phyloP scores from a whole-genome alignment of 92 coral and sea anemone genomes.

The Siderastrea siderea region DNA sequence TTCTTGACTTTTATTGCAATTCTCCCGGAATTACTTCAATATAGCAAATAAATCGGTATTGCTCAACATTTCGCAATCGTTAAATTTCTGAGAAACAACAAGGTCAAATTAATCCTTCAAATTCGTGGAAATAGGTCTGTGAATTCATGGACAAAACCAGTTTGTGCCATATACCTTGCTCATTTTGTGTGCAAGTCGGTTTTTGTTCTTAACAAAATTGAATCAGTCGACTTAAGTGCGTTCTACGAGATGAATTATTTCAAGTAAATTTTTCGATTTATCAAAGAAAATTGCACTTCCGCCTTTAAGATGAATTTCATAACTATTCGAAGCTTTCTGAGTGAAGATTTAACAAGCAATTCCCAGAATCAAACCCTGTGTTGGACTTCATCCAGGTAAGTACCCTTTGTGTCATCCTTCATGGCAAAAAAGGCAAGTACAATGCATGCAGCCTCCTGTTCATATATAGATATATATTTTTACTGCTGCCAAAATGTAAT shows the following conservation, averaged over 20 bases:
- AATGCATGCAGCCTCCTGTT: neutral
- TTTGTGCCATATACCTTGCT: neutral
- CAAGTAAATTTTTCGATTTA: neutral
- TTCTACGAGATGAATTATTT: neutral
- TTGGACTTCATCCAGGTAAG: neutral
- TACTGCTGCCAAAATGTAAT: neutral
- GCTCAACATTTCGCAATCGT: slow-evolving; percentile 21
- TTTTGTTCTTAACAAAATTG: too few species aligned
- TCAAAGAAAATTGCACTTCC: neutral
- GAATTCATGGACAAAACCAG: neutral
- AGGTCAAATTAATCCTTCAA: slow-evolving; percentile 10
- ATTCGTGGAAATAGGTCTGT: slow-evolving; percentile 23
- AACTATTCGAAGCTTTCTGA: neutral
- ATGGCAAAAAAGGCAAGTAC: neutral
- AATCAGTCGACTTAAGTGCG: neutral
- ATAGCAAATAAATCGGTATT: neutral
- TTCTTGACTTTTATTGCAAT: neutral
- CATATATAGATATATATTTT: neutral
- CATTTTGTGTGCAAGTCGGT: neutral
- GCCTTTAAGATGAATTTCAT: neutral
- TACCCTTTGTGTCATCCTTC: neutral
- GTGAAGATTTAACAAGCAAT: neutral
- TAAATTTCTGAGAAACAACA: slow-evolving; percentile 35
- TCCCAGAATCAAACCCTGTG: neutral
- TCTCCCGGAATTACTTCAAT: neutral